phyloP scores from a whole-genome alignment of 2,113 vertebrate genomes.

The Myanophis thanlyinensis region DNA sequence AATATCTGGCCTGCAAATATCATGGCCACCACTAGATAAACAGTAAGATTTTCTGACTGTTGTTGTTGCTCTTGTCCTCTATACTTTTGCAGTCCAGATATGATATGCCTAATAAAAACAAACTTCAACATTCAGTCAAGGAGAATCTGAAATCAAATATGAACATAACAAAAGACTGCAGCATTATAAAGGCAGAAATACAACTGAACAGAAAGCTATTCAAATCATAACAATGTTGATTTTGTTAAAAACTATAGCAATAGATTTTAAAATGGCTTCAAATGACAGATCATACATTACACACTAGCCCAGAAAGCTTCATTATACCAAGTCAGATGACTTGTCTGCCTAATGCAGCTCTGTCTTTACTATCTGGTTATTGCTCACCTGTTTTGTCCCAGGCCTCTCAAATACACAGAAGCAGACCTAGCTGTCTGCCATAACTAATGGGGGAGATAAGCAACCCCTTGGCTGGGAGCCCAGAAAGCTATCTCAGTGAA shows the following conservation, averaged over 20 bases:
- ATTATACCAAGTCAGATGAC: background rate
- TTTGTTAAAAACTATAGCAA: background rate
- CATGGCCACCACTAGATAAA: background rate
- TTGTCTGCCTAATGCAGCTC: background rate
- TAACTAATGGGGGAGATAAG: too few relatives aligned
- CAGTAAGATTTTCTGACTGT: background rate
- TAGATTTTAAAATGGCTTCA: background rate
- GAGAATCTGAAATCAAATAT: background rate
- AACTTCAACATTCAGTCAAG: background rate
- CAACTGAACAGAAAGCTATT: background rate
- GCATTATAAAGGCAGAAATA: background rate
- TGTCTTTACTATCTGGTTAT: background rate
- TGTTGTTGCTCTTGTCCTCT: background rate
- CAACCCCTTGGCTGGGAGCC: too few relatives aligned
- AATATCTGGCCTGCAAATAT: background rate
- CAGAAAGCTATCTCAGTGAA: too few relatives aligned
- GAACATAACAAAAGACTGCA: background rate
- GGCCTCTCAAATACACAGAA: too few relatives aligned
- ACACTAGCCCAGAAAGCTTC: background rate
- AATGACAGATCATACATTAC: background rate
- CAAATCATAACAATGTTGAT: background rate
- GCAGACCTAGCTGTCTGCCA: too few relatives aligned
- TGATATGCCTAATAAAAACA: background rate
- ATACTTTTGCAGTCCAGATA: background rate
- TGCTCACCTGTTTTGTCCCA: too few relatives aligned